Evolutionary conservation across 2,113 vertebrate genomes (phyloP).

Genomic region (Hydrochoerus hydrochaeris): DNA sequence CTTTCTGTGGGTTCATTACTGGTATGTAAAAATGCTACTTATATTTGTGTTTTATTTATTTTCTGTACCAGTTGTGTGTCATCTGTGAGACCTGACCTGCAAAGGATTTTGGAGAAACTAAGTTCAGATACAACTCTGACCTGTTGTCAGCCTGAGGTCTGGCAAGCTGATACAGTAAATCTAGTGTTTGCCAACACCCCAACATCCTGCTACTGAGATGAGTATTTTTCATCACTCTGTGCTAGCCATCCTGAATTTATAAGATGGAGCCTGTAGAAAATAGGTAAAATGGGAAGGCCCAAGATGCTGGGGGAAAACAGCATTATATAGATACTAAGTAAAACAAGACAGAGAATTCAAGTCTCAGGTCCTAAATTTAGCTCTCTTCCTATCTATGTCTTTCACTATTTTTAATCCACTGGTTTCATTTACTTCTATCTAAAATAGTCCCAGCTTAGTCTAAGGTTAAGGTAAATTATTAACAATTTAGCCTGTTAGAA

Average conservation of each 20-base stretch:
- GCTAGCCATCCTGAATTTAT: neutral
- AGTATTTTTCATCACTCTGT: neutral
- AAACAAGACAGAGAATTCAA: slow-evolving; percentile 24
- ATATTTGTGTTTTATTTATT: neutral
- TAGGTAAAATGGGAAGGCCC: neutral
- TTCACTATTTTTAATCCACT: slow-evolving; percentile 17
- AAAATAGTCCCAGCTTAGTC: neutral
- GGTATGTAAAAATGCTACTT: neutral
- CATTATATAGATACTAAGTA: neutral
- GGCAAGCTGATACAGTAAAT: neutral
- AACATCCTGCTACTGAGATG: neutral
- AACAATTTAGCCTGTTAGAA: neutral
- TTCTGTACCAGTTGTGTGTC: neutral
- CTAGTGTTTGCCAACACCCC: neutral
- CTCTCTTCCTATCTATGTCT: neutral
- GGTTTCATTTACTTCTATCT: slow-evolving; percentile 13
- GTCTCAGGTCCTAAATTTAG: neutral
- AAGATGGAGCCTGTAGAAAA: slow-evolving; percentile 2
- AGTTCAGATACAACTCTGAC: neutral
- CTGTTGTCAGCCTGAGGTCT: neutral
- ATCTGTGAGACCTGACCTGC: neutral
- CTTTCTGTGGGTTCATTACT: neutral
- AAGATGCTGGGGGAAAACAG: neutral
- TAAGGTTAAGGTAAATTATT: neutral
- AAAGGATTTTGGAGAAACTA: neutral